Percentiles rank a stretch among this genome's conserved stretches.
Evolutionary conservation across 2,888 invertebrate genomes (phyloP).

Genomic region (Conchocele bisecta): DNA sequence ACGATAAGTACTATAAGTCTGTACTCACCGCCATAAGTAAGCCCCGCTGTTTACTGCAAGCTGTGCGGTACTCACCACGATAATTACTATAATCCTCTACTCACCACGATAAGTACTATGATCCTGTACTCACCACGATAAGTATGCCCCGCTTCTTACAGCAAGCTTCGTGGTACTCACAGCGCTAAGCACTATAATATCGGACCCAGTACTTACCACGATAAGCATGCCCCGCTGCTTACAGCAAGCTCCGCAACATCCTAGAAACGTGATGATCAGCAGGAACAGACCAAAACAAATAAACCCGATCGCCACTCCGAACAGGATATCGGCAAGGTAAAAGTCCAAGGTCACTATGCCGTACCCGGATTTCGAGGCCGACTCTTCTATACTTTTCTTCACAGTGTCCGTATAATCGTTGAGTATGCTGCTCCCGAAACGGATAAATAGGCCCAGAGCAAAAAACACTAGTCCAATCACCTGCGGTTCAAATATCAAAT

Average conservation of each 20-base stretch:
- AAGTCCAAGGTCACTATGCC: constrained; percentile 40
- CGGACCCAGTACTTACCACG: constrained; percentile 24
- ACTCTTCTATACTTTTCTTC: constrained; percentile 23
- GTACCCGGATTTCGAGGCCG: constrained; percentile 31
- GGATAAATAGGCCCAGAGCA: constrained; percentile 42
- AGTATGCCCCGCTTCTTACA: too few relatives aligned
- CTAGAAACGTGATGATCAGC: constrained; percentile 58
- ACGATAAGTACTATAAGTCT: too few relatives aligned
- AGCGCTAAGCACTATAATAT: too few relatives aligned
- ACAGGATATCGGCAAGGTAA: constrained; percentile 27
- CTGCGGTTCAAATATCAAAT: too few relatives aligned
- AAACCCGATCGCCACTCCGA: constrained; percentile 55
- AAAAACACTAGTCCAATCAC: constrained; percentile 45
- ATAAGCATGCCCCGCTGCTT: constrained; percentile 52
- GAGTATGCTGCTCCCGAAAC: constrained; percentile 38
- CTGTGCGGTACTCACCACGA: too few relatives aligned
- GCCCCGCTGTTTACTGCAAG: too few relatives aligned
- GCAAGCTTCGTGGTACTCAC: too few relatives aligned
- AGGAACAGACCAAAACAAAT: constrained; percentile 65
- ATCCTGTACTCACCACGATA: too few relatives aligned
- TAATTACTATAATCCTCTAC: too few relatives aligned
- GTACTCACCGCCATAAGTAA: too few relatives aligned
- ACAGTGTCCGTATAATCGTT: constrained; percentile 38
- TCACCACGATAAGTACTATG: too few relatives aligned
- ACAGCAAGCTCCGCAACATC: constrained; percentile 68